Conservation (phyloP, 2,113 vertebrate genomes). For the Puffinus mauretanicus region DNA sequence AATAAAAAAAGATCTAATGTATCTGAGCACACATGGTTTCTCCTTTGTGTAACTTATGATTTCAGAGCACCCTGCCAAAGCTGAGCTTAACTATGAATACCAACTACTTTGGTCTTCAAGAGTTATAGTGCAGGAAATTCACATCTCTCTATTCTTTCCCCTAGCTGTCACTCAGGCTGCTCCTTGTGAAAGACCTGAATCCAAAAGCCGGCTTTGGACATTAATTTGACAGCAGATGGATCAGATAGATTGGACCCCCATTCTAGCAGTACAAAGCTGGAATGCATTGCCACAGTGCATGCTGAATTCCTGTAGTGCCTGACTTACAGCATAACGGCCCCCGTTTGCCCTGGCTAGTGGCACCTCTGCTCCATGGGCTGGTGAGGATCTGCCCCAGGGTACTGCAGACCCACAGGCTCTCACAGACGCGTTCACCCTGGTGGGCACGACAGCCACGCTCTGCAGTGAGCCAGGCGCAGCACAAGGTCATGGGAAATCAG, state of each 20-base stretch:
- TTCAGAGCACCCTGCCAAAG: constrained; percentile 47
- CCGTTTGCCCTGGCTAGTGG: not conserved
- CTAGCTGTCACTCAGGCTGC: constrained; percentile 29
- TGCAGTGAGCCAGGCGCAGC: not conserved
- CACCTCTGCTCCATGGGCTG: not conserved
- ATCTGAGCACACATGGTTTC: constrained; percentile 16
- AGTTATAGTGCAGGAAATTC: constrained; percentile 48
- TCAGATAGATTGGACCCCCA: not conserved
- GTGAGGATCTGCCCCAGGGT: not conserved
- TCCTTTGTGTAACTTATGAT: constrained; percentile 39
- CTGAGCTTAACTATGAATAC: constrained; percentile 55
- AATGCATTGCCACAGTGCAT: not conserved
- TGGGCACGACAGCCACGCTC: accelerated
- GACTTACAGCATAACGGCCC: not conserved
- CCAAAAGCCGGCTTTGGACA: constrained; percentile 53
- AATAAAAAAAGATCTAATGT: constrained; percentile 38
- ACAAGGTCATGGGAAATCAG: not conserved
- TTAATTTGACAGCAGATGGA: constrained; percentile 54
- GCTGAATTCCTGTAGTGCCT: not conserved
- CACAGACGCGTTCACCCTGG: accelerated
- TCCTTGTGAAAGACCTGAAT: constrained; percentile 48
- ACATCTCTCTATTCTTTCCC: constrained; percentile 31
- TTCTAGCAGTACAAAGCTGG: not conserved
- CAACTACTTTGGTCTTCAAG: constrained; percentile 37
- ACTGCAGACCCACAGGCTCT: not conserved